Conservation (phyloP, 2,113 vertebrate species). For the Planiliza haematocheilus region DNA sequence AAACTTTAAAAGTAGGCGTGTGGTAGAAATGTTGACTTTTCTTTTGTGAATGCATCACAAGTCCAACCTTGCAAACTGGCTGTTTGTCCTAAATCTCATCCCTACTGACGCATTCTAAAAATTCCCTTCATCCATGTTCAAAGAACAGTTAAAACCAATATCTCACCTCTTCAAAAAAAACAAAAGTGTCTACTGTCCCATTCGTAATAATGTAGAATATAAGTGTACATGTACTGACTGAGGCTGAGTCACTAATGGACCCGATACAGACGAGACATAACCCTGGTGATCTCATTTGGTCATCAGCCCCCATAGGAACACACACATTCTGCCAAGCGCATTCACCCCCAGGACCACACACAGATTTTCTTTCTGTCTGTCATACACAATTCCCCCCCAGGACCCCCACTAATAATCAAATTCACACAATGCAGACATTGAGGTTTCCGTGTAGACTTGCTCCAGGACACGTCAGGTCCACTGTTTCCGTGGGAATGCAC, state of each 20-base stretch:
- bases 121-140: too few species aligned
- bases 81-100: too few species aligned
- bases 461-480: neutral
- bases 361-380: neutral
- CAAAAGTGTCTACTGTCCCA: too few species aligned
- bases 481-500: neutral
- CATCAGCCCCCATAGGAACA: constrained; percentile 25
- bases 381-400: neutral
- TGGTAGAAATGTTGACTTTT: too few species aligned
- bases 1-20: too few species aligned
- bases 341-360: constrained; percentile 27
- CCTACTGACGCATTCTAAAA: too few species aligned
- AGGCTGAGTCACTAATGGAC: constrained; percentile 20
- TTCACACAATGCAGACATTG: constrained; percentile 10
- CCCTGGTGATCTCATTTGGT: constrained; percentile 41
- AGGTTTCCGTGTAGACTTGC: neutral
- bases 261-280: neutral
- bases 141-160: too few species aligned
- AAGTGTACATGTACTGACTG: neutral
- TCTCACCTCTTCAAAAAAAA: too few species aligned
- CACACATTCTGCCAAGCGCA: constrained; percentile 5
- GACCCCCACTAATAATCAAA: constrained; percentile 3
- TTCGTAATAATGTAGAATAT: too few species aligned
- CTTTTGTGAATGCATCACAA: too few species aligned
- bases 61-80: too few species aligned